Percentiles rank a stretch among this genome's conserved stretches.
phyloP scores from a whole-genome alignment of 2,797 vertebrate species.

The Eutrigla gurnardus region DNA sequence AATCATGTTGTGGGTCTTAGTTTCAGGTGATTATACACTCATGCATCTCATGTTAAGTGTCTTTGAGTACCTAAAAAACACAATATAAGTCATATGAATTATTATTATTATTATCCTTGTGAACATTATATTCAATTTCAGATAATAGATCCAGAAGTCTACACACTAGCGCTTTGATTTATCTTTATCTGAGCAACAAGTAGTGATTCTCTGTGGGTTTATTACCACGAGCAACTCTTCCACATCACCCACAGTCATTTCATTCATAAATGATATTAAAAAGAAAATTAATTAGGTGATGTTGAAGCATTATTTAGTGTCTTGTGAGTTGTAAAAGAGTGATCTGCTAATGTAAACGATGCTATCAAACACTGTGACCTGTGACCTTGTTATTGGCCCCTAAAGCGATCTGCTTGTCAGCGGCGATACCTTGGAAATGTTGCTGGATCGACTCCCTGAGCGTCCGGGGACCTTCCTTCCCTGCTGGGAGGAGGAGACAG shows the following conservation, averaged over 20 bases:
- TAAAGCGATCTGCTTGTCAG: conserved; percentile 14
- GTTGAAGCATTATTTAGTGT: neutral
- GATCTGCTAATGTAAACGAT: conserved; percentile 17
- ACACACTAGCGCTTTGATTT: neutral
- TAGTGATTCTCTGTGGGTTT: neutral
- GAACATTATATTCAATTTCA: neutral
- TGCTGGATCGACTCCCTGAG: conserved; percentile 94
- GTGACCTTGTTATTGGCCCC: conserved; percentile 29
- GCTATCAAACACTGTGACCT: conserved; percentile 13
- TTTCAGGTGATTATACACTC: no score
- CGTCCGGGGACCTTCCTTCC: conserved; percentile 90
- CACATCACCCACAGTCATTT: neutral
- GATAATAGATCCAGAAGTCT: no score
- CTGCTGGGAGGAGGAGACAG: conserved; percentile 78
- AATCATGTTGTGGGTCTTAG: neutral
- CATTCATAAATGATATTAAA: neutral
- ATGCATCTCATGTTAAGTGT: no score
- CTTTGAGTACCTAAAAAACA: no score
- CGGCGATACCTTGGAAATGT: conserved; percentile 95
- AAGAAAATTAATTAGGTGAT: neutral
- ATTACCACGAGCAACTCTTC: neutral
- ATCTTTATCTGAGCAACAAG: neutral
- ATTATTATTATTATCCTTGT: no score
- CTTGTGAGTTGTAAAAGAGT: neutral
- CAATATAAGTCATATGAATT: no score